Evolutionary conservation across 2,797 vertebrate species (phyloP).

Genomic region (Setipinna tenuifilis): DNA sequence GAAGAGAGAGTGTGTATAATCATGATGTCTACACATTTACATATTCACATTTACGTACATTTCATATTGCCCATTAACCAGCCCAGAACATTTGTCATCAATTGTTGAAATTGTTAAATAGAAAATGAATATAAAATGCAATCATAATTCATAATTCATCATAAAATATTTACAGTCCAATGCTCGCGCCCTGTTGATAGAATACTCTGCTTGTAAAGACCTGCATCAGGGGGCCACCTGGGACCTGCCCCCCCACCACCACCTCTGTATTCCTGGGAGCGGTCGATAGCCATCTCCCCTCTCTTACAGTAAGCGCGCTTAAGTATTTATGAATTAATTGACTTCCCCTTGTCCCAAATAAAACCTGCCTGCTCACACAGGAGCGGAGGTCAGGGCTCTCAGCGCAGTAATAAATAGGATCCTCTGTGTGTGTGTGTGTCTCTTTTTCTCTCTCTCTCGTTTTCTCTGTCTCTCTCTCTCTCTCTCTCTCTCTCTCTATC

Average conservation of each 20-base stretch:
- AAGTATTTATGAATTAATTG: constrained; percentile 89
- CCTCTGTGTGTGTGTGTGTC: constrained; percentile 40
- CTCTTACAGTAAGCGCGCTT: constrained; percentile 82
- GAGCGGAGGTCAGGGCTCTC: constrained; percentile 70
- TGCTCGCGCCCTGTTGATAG: background rate
- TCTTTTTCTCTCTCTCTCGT: background rate
- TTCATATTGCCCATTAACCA: background rate
- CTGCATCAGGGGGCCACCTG: background rate
- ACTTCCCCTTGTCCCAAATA: constrained; percentile 73
- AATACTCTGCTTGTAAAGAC: constrained; percentile 20
- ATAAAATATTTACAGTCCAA: constrained; percentile 7
- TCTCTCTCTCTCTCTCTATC: background rate
- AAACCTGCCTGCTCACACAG: constrained; percentile 60
- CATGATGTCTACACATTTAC: background rate
- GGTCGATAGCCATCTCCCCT: constrained; percentile 80
- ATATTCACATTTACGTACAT: constrained; percentile 2
- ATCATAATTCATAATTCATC: background rate
- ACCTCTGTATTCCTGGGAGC: constrained; percentile 71
- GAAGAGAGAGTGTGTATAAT: no score
- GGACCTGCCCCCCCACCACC: background rate
- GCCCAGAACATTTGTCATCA: background rate
- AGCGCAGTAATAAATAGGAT: constrained; percentile 72
- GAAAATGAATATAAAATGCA: background rate
- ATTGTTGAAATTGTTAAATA: background rate
- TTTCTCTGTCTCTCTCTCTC: constrained; percentile 38